These are phyloP conservation scores for Melipona bicolor DNA, from an alignment of 2,888 invertebrate species.

Conservation along the genomic window DNA sequence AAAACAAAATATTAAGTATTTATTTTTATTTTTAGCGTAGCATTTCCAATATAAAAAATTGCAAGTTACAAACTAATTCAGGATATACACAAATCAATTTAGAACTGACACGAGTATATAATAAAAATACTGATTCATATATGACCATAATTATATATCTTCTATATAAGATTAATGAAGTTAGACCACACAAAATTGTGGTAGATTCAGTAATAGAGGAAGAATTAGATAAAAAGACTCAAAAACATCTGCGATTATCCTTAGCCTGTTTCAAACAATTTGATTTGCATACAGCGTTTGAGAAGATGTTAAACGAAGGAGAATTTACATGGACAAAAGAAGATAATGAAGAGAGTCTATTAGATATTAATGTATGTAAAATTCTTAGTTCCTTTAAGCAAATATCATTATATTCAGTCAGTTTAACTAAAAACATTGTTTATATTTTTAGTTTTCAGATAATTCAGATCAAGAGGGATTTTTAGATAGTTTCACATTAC, in stretches of 20 bases:
- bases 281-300: constrained; percentile 61
- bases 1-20: background rate
- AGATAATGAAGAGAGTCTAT: constrained; percentile 33
- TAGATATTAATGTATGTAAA: constrained; percentile 46
- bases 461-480: constrained; percentile 39
- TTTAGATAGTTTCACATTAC: background rate
- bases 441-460: constrained; percentile 48
- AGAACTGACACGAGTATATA: constrained; percentile 55
- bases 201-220: constrained; percentile 48
- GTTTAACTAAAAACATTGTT: constrained; percentile 7
- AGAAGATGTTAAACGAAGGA: constrained; percentile 41
- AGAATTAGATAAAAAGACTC: constrained; percentile 5
- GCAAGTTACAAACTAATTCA: constrained; percentile 56
- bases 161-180: constrained; percentile 61
- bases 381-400: constrained; percentile 1
- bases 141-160: constrained; percentile 64
- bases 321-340: constrained; percentile 61
- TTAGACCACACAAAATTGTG: constrained; percentile 62
- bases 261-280: constrained; percentile 58
- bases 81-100: constrained; percentile 64
- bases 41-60: constrained; percentile 44
- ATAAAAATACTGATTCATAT: constrained; percentile 36
- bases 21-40: constrained; percentile 57
- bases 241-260: constrained; percentile 40
- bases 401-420: background rate